A percentile compares a stretch with the other conserved stretches of the same genome.
phyloP scores from a whole-genome alignment of 2,797 vertebrate genomes.

The Erpetoichthys calabaricus region DNA sequence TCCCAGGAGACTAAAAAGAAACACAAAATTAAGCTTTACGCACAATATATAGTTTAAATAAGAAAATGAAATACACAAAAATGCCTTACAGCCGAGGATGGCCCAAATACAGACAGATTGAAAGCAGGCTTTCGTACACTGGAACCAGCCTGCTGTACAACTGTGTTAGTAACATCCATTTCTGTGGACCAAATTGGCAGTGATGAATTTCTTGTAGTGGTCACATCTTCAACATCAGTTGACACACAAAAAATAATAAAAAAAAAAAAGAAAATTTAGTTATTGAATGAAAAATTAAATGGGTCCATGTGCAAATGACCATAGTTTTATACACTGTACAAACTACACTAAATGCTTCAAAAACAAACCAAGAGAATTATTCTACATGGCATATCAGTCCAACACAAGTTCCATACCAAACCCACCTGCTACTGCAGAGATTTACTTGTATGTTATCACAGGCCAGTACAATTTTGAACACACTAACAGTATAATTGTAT shows the following conservation, averaged over 20 bases:
- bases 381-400: constrained; percentile 2
- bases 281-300: not conserved
- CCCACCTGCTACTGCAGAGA: not conserved
- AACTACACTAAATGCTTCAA: too few relatives aligned
- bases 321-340: too few relatives aligned
- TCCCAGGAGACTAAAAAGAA: constrained; percentile 61
- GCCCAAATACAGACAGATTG: constrained; percentile 86
- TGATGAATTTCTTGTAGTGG: constrained; percentile 69
- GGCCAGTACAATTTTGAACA: too few relatives aligned
- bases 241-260: constrained; percentile 15
- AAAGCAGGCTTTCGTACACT: constrained; percentile 85
- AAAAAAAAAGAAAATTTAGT: not conserved
- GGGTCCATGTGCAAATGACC: too few relatives aligned
- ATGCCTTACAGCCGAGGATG: constrained; percentile 49
- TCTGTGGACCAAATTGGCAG: constrained; percentile 85
- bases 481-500: too few relatives aligned
- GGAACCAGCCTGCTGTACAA: constrained; percentile 60
- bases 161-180: constrained; percentile 64
- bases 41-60: constrained; percentile 41
- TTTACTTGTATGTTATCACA: too few relatives aligned
- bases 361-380: constrained; percentile 14
- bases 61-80: not conserved
- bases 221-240: constrained; percentile 54
- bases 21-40: constrained; percentile 22
- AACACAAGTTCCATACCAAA: not conserved